These are phyloP conservation scores for Prorops nasuta DNA, from an alignment of 1,140 invertebrate genomes.

Conservation along the genomic window DNA sequence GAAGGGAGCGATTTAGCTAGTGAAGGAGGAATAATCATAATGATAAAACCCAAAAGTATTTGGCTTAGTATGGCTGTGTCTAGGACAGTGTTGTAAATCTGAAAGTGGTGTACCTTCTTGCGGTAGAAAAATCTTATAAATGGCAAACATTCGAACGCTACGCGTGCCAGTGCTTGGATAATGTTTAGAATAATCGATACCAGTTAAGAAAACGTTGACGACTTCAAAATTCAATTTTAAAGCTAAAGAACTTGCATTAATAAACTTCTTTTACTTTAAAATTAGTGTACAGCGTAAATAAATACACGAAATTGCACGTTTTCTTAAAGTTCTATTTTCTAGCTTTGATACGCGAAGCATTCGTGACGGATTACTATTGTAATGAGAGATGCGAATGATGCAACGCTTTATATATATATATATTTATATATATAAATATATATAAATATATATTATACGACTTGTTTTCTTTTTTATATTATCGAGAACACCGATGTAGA, in stretches of 20 bases:
- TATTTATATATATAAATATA: slow-evolving; percentile 21
- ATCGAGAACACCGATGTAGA: slow-evolving; percentile 20
- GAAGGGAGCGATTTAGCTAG: slow-evolving; percentile 1
- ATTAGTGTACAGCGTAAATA: too few relatives aligned
- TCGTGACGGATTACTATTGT: slow-evolving; percentile 31
- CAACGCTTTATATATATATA: slow-evolving; percentile 28
- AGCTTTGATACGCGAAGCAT: slow-evolving; percentile 2
- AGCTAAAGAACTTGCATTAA: too few relatives aligned
- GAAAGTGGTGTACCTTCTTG: slow-evolving; percentile 34
- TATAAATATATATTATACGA: slow-evolving; percentile 23
- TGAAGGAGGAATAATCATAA: slow-evolving; percentile 14
- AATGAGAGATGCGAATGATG: slow-evolving; percentile 32
- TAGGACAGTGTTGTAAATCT: slow-evolving; percentile 50
- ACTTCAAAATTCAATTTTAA: too few relatives aligned
- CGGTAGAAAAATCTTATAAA: slow-evolving; percentile 24
- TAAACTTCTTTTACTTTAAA: too few relatives aligned
- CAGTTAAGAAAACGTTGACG: too few relatives aligned
- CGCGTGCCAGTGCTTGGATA: slow-evolving; percentile 26
- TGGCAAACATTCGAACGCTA: slow-evolving; percentile 28
- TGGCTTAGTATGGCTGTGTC: slow-evolving; percentile 56
- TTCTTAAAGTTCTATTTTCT: too few relatives aligned
- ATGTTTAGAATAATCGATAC: too few relatives aligned
- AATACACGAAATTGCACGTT: too few relatives aligned
- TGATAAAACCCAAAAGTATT: slow-evolving; percentile 51
- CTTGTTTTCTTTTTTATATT: slow-evolving; percentile 33